These are phyloP conservation scores for Epinephelus fuscoguttatus DNA, from an alignment of 2,113 vertebrate species.

Conservation along the genomic window DNA sequence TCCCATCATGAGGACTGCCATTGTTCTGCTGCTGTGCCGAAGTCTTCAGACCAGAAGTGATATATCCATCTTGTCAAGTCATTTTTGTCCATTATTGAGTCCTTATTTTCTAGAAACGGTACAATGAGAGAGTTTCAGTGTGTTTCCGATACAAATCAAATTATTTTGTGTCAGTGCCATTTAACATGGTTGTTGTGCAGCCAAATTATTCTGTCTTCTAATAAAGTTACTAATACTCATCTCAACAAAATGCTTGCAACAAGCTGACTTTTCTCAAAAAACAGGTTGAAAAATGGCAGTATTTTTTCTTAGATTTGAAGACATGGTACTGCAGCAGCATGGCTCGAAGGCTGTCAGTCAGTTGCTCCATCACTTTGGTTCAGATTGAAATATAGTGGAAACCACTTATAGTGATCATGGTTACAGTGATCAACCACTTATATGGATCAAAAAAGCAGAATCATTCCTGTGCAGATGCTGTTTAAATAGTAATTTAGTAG, in stretches of 20 bases:
- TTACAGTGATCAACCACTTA: no score
- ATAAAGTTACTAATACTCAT: background rate
- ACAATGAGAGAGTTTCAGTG: background rate
- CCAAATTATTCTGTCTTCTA: background rate
- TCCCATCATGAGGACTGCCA: conserved; percentile 32
- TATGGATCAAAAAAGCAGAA: no score
- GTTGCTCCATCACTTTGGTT: background rate
- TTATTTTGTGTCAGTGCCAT: background rate
- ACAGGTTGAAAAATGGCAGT: background rate
- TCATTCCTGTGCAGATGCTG: no score
- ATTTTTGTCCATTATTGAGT: background rate
- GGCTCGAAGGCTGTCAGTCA: background rate
- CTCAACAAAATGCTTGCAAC: background rate
- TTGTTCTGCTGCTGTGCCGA: conserved; percentile 14
- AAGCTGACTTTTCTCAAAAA: no score
- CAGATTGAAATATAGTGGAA: background rate
- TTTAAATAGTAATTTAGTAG: no score
- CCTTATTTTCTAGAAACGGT: background rate
- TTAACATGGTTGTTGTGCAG: background rate
- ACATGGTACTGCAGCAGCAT: background rate
- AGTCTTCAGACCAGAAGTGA: background rate
- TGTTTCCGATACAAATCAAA: conserved; percentile 2
- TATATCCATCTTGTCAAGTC: background rate
- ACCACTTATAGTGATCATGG: no score
- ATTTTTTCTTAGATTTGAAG: background rate